These are phyloP conservation scores for Callimorpha dominula DNA, from an alignment of 2,888 invertebrate species.

Conservation along the genomic window DNA sequence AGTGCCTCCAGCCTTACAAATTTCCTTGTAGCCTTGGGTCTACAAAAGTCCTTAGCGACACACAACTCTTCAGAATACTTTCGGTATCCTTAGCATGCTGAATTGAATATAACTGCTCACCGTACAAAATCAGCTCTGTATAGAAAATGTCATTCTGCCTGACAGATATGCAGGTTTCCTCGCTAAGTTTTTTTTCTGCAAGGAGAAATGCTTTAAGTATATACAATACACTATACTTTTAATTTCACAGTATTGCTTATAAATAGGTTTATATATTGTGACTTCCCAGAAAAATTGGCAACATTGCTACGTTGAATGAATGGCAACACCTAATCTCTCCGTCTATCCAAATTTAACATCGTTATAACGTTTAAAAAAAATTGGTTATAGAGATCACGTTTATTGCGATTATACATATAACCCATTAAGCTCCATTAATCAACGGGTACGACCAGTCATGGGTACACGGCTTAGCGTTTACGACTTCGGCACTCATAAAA, in stretches of 20 bases:
- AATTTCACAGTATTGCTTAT: background rate
- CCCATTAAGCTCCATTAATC: slow-evolving; percentile 12
- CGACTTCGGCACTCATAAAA: slow-evolving; percentile 18
- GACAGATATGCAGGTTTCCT: background rate
- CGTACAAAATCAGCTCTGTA: background rate
- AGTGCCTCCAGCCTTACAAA: too few relatives aligned
- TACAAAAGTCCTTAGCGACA: too few relatives aligned
- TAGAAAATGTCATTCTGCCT: background rate
- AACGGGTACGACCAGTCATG: slow-evolving; percentile 10
- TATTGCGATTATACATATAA: background rate
- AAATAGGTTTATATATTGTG: background rate
- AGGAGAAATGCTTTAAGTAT: background rate
- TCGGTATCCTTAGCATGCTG: too few relatives aligned
- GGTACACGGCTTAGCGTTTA: slow-evolving; percentile 13
- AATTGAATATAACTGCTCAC: too few relatives aligned
- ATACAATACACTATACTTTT: background rate
- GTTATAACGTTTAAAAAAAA: background rate
- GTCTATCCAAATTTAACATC: background rate
- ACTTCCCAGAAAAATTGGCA: background rate
- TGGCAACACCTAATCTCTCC: background rate
- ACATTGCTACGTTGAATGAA: background rate
- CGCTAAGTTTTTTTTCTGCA: background rate
- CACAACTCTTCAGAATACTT: too few relatives aligned
- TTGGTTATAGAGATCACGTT: background rate
- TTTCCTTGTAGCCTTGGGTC: too few relatives aligned